Conservation (phyloP, 2,797 vertebrate species). For the Microtus agrestis region DNA sequence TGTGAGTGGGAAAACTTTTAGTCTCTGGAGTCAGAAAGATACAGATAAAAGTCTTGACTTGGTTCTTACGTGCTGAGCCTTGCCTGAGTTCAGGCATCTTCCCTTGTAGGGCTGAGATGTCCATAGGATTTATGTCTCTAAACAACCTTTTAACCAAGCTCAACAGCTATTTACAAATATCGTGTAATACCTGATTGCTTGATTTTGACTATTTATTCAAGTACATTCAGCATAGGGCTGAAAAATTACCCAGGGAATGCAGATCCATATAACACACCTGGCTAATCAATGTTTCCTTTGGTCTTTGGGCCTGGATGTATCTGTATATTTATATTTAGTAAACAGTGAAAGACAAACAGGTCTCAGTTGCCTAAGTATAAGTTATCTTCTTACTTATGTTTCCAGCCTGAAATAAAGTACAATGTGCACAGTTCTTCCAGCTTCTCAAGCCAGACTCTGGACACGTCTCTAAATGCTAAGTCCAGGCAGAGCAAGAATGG, state of each 20-base stretch:
- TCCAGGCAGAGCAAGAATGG: background rate
- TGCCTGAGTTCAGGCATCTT: background rate
- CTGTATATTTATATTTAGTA: background rate
- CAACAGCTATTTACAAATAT: background rate
- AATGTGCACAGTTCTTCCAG: background rate
- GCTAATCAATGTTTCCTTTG: background rate
- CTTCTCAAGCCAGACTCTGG: background rate
- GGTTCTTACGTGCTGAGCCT: fast-evolving
- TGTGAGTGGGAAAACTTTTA: background rate
- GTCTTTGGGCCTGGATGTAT: background rate
- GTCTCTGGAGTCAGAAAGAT: background rate
- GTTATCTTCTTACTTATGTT: background rate
- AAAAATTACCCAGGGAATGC: background rate
- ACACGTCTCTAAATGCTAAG: constrained; percentile 1
- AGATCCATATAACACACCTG: background rate
- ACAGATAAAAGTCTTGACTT: background rate
- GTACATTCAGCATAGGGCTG: background rate
- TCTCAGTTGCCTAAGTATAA: background rate
- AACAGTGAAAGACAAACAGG: background rate
- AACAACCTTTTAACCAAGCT: background rate
- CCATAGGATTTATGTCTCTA: background rate
- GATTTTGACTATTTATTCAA: background rate
- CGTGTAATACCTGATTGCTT: background rate
- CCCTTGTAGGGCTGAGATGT: background rate
- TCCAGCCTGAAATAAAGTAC: background rate